Evolutionary conservation across 2,888 invertebrate species (phyloP).

Genomic region (Melanchra persicariae): DNA sequence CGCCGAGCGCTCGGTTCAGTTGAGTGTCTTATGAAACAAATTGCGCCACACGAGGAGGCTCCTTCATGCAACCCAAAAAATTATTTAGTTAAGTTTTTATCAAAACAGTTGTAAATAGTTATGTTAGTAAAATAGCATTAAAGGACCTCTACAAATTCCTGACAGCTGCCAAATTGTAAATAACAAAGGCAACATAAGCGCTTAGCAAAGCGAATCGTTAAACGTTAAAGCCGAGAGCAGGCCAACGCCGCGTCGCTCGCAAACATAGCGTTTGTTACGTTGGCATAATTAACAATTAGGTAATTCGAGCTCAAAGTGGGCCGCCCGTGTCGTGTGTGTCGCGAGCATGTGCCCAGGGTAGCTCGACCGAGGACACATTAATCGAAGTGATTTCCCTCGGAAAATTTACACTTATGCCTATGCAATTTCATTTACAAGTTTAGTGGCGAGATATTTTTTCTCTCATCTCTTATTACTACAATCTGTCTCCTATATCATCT

Average conservation of each 20-base stretch:
- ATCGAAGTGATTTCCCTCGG: conserved; percentile 48
- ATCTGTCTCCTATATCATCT: too few species aligned
- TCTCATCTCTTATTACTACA: background rate
- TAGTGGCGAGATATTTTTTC: background rate
- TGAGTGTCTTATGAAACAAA: too few species aligned
- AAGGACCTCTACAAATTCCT: background rate
- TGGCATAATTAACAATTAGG: conserved; percentile 76
- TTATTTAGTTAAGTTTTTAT: too few species aligned
- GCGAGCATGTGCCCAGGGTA: conserved; percentile 62
- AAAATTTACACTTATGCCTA: conserved; percentile 15
- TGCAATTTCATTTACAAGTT: conserved; percentile 28
- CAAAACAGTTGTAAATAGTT: too few species aligned
- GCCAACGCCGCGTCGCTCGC: conserved; percentile 41
- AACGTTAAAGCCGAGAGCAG: conserved; percentile 52
- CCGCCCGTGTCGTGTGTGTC: conserved; percentile 65
- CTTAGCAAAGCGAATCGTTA: conserved; percentile 51
- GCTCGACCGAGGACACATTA: conserved; percentile 49
- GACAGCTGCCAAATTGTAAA: conserved; percentile 23
- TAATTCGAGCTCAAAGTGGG: conserved; percentile 71
- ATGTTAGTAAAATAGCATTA: too few species aligned
- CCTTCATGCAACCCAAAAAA: too few species aligned
- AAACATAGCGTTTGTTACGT: conserved; percentile 59
- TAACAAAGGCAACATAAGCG: conserved; percentile 39
- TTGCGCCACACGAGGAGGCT: too few species aligned
- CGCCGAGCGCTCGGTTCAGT: too few species aligned